Evolutionary conservation across 2,888 invertebrate genomes (phyloP), one percentile per base, ranked within the genome.

Genomic region (Aphidoletes aphidimyza): DNA sequence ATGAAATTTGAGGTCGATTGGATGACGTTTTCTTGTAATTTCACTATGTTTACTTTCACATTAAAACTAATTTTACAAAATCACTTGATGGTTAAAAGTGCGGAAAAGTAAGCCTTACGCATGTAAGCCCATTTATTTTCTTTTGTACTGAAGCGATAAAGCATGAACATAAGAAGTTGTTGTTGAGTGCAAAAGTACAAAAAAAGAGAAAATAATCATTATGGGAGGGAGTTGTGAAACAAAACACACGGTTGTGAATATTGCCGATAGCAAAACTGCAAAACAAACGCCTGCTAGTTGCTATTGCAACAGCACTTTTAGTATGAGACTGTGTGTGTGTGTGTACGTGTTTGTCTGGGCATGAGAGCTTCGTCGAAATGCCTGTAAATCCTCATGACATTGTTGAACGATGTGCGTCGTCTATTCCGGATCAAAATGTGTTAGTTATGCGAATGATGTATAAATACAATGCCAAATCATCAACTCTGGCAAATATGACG

Each of bases 71-170:
- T n/a, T n/a, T n/a, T n/a, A n/a, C n/a, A n/a, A n/a, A n/a, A n/a
- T n/a, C n/a, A n/a, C n/a, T n/a, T n/a, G n/a, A n/a, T n/a, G n/a
- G n/a, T n/a, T n/a, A n/a, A n/a, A n/a, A n/a, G n/a, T n/a, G n/a
- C n/a, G n/a, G n/a, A n/a, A n/a, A n/a, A n/a, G n/a, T n/a, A n/a
- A n/a, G n/a, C n/a, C n/a, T n/a, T n/a, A n/a, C n/a, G n/a, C n/a
- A n/a, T n/a, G n/a, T n/a, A n/a, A n/a, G n/a, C n/a, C n/a, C 22
- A 39, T 39, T 14, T 47, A 47, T 47, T 8, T 2, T 11, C 69
- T 17, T 69, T 69, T 69, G 69, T 69, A 14, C n/a, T 30, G 30
- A 69, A 69, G 69, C 69, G 69, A 69, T 30, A 69, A 69, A 30
- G 69, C 30, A 69, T 54, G 54, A 54, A 54, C 26, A 54, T 11